Percentiles rank a stretch among this genome's conserved stretches.
Conservation (phyloP, 2,797 vertebrate species). For the Leptodactylus fallax region DNA sequence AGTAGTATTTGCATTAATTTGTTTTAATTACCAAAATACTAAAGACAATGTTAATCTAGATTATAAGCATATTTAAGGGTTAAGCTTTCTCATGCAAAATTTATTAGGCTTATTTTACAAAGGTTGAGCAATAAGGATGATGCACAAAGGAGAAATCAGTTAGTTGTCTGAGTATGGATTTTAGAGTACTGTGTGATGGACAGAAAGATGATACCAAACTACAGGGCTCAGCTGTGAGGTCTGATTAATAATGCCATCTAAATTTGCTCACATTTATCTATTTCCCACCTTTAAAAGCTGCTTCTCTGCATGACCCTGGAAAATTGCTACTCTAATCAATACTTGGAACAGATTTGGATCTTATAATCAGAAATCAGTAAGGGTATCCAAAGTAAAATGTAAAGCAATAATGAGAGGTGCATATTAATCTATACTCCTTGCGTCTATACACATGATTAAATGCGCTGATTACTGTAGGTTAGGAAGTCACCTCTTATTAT, state of each 20-base stretch:
- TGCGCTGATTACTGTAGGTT: conserved; percentile 18
- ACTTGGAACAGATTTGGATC: conserved; percentile 17
- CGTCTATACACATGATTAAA: background rate
- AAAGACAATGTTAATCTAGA: background rate
- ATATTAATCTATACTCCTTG: conserved; percentile 29
- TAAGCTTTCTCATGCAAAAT: background rate
- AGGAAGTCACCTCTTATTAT: background rate
- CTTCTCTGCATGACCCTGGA: conserved; percentile 52
- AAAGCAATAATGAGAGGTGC: conserved; percentile 32
- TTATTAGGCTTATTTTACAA: conserved; percentile 11
- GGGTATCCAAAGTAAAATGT: conserved; percentile 8
- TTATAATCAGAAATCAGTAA: conserved; percentile 42
- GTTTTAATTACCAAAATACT: too few relatives aligned
- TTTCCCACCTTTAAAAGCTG: conserved; percentile 42
- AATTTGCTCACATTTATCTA: conserved; percentile 54
- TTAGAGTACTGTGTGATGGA: conserved; percentile 40
- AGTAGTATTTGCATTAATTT: background rate
- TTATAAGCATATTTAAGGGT: background rate
- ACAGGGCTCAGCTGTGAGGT: conserved; percentile 46
- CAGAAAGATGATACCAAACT: conserved; percentile 46
- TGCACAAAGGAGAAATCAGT: conserved; percentile 25
- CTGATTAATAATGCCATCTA: conserved; percentile 56
- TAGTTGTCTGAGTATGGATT: conserved; percentile 39
- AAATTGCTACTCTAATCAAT: conserved; percentile 53
- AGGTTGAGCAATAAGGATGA: background rate